phyloP scores from a whole-genome alignment of 2,113 vertebrate genomes.

The Anthoscopus minutus region DNA sequence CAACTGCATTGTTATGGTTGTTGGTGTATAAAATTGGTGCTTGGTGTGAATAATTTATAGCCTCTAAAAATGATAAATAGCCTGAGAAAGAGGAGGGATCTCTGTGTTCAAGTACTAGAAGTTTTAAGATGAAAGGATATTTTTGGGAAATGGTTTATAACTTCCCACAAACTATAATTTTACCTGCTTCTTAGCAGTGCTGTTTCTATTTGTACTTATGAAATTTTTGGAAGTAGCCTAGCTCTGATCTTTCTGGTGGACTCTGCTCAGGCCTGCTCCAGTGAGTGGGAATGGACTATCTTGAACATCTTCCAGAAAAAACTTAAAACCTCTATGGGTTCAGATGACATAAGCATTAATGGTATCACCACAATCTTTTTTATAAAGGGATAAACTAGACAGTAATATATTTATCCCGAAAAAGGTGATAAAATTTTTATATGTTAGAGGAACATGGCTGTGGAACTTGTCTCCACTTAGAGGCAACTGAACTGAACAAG shows the following conservation, averaged over 20 bases:
- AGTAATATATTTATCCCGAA: neutral
- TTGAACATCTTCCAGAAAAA: neutral
- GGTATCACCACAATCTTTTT: neutral
- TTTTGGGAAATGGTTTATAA: constrained; percentile 60
- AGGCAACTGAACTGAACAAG: neutral
- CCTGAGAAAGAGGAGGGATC: constrained; percentile 59
- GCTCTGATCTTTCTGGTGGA: neutral
- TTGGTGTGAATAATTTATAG: constrained; percentile 68
- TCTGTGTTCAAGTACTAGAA: constrained; percentile 58
- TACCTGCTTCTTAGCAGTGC: constrained; percentile 21
- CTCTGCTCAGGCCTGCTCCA: neutral
- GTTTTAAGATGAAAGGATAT: constrained; percentile 63
- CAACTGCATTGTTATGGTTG: constrained; percentile 65
- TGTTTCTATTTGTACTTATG: neutral
- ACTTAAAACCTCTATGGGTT: neutral
- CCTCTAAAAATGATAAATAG: constrained; percentile 71
- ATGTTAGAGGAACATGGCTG: neutral
- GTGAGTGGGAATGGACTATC: neutral
- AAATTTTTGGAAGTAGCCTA: neutral
- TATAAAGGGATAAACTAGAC: neutral
- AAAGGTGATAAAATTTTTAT: neutral
- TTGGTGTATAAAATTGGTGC: constrained; percentile 73
- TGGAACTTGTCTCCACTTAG: neutral
- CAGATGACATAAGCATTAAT: neutral
- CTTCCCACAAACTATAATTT: constrained; percentile 59